Evolutionary conservation across 2,113 vertebrate species (phyloP), one percentile per base, ranked within the genome.

Genomic region (Recurvirostra avosetta): DNA sequence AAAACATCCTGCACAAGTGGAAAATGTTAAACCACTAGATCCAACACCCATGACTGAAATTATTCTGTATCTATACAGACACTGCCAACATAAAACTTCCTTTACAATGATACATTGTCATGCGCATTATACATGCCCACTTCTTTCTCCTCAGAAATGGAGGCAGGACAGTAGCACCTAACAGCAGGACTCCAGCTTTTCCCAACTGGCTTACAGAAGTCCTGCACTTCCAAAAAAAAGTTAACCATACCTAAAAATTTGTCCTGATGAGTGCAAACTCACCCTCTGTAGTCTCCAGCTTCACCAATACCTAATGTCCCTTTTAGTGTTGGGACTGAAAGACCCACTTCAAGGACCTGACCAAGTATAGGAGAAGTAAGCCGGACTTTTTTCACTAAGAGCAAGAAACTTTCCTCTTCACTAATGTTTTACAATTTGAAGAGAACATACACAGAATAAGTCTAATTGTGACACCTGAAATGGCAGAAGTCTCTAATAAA

Each of bases 361-460:
- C 3, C 9, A 12, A 49, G 7, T 1, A 49, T 0, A 0, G 32
- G 17, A 63, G 10, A 53, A 29, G 8, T 7, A 71, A 67, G 41
- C 6, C 5, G 49, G 22, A 21, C 21, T 6, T 32, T 40, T 45
- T 8, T 26, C 15, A 34, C 29, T 10, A 88, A n/a, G 6, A 66
- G 14, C 21, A 67, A 82, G 50, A 65, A 86, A 47, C n/a, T 62
- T 74, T 21, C 45, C 21, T 76, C 20, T n/a, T 22, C 15, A 29
- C 73, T 66, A 50, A 40, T 26, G 6, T 66, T 18, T 70, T 41
- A 83, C 21, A 45, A 12, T 36, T 70, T 47, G 29, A 68, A 70
- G 12, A 79, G 30, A 79, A 32, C 7, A 72, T 50, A 58, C n/a
- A 56, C 10, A 56, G 52, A 76, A 47, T 8, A 2, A 86, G 19